These are phyloP conservation scores for Gambusia affinis DNA, from an alignment of 2,113 vertebrate genomes.

Conservation along the genomic window DNA sequence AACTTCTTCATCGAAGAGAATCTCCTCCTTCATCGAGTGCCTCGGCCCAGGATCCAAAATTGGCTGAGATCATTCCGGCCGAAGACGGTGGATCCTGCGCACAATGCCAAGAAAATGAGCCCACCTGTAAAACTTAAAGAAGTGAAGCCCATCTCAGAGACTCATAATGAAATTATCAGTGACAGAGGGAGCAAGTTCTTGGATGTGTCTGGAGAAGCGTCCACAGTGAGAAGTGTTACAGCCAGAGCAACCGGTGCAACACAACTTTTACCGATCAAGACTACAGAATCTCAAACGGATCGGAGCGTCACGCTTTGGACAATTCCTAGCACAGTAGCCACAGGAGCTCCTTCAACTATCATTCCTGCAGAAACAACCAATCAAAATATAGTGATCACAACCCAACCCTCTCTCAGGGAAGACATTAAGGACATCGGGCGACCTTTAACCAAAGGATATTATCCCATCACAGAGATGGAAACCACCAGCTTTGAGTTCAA, in stretches of 20 bases:
- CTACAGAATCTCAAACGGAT: constrained; percentile 11
- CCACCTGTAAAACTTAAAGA: constrained; percentile 29
- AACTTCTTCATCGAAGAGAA: constrained; percentile 90
- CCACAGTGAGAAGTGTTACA: not conserved
- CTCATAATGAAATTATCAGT: not conserved
- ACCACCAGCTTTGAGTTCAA: not conserved
- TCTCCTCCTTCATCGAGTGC: constrained; percentile 83
- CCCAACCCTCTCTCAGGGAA: not conserved
- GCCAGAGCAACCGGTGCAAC: not conserved
- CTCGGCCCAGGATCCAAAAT: constrained; percentile 57
- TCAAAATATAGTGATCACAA: constrained; percentile 4
- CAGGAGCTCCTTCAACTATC: constrained; percentile 3
- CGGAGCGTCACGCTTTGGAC: constrained; percentile 10
- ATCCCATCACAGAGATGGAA: not conserved
- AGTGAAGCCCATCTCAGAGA: constrained; percentile 16
- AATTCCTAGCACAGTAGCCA: constrained; percentile 7
- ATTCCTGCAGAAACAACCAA: constrained; percentile 19
- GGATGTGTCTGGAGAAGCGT: not conserved
- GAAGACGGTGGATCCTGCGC: constrained; percentile 14
- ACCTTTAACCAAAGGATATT: constrained; percentile 1
- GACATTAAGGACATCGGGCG: not conserved
- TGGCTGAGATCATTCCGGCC: constrained; percentile 41
- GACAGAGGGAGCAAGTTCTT: not conserved
- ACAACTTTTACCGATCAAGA: not conserved
- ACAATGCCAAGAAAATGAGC: not conserved